These are phyloP conservation scores for Bergia puertoricense DNA, from an alignment of 92 coral and sea anemone species.

Conservation along the genomic window DNA sequence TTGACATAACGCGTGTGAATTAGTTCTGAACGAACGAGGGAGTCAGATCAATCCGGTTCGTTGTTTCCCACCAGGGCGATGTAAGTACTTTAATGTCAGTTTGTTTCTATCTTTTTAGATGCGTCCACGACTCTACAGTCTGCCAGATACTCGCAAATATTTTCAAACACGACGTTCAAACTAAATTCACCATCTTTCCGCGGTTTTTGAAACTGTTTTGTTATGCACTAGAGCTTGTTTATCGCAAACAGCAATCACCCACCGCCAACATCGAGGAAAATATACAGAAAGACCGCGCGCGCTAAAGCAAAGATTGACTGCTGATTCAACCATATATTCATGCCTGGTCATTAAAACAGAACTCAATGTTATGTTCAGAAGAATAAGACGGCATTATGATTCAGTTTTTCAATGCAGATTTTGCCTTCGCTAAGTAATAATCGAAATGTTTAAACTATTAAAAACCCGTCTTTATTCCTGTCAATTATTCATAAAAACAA, in stretches of 20 bases:
- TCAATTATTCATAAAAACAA: not conserved
- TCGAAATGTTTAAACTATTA: not conserved
- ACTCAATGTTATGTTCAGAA: not conserved
- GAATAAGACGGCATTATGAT: not conserved
- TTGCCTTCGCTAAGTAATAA: not conserved
- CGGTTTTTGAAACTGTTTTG: not conserved
- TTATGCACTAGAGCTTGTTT: not conserved
- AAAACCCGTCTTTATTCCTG: not conserved
- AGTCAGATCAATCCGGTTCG: constrained; percentile 1
- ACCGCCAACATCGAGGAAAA: too few species aligned
- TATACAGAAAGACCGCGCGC: too few species aligned
- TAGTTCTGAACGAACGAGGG: not conserved
- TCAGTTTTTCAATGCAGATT: not conserved
- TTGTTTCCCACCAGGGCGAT: not conserved
- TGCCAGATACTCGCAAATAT: not conserved
- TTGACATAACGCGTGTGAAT: not conserved
- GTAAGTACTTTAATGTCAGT: not conserved
- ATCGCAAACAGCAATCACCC: not conserved
- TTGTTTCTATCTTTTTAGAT: not conserved
- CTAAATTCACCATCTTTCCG: not conserved
- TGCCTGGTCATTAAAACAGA: not conserved
- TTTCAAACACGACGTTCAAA: not conserved
- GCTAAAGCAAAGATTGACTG: too few species aligned
- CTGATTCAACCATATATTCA: not conserved
- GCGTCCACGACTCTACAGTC: not conserved